Conservation (phyloP, 1,140 invertebrate genomes). For the Pomacea maculata region DNA sequence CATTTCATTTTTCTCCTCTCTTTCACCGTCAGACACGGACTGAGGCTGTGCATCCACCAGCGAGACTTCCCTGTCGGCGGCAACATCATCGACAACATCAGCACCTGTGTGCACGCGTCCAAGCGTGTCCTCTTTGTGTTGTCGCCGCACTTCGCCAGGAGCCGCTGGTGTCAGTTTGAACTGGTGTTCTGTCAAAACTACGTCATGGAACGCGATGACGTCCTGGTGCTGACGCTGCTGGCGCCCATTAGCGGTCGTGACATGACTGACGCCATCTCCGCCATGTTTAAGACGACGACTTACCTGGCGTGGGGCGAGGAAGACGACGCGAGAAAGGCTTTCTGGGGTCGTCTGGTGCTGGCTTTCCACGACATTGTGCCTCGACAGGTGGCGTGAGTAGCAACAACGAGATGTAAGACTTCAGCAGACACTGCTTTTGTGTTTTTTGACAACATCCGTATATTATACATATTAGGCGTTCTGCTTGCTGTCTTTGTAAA, state of each 20-base stretch:
- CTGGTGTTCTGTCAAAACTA: slow-evolving; percentile 59
- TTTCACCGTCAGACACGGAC: too few relatives aligned
- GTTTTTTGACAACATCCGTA: neutral
- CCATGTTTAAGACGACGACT: neutral
- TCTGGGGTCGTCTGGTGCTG: neutral
- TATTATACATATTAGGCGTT: neutral
- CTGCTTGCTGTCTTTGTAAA: neutral
- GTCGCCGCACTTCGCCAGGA: slow-evolving; percentile 37
- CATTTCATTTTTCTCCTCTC: too few relatives aligned
- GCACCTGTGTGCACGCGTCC: too few relatives aligned
- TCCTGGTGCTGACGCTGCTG: slow-evolving; percentile 16
- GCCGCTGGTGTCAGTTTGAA: slow-evolving; percentile 49
- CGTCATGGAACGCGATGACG: neutral
- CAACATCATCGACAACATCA: too few relatives aligned
- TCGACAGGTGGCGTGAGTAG: neutral
- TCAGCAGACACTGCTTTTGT: too few relatives aligned
- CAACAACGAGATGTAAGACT: too few relatives aligned
- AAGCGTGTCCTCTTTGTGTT: slow-evolving; percentile 22
- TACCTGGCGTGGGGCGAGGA: neutral
- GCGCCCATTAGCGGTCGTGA: too few relatives aligned
- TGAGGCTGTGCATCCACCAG: too few relatives aligned
- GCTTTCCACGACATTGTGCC: neutral
- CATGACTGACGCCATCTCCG: too few relatives aligned
- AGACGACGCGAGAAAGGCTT: neutral
- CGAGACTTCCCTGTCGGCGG: too few relatives aligned